Evolutionary conservation across 2,113 vertebrate species (phyloP), one percentile per base, ranked within the genome.

Genomic region (Ageneiosus marmoratus): DNA sequence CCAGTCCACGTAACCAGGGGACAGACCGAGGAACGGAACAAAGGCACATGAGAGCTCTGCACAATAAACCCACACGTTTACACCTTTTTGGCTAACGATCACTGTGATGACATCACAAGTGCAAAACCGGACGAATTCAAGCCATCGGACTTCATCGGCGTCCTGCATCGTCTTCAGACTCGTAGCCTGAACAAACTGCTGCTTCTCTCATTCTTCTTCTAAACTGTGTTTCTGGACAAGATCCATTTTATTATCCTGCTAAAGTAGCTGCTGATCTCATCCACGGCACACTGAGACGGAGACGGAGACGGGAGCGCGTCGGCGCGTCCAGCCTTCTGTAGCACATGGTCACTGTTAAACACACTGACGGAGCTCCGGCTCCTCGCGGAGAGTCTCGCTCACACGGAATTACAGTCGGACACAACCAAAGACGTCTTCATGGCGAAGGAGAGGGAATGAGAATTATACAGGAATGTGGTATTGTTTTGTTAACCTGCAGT

Each of bases 1-100:
- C 92, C 97, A 98, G 88, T 79, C 56, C 0, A 79, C 77, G 1
- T 79, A 79, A 79, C 55, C 15, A 60, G 53, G 76, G 34, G 15
- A 77, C 12, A 1, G 13, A 56, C 1, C 29, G 12, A 53, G 51
- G 70, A n/a, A 15, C 44, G 11, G 48, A 9, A 29, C 27, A 48
- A 82, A 27, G 75, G 5, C 56, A 16, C 74, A 67, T 58, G 41
- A 79, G 69, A 34, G 48, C 65, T 80, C 83, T 85, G 86, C 86
- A 85, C 83, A 87, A 83, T 58, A 27, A 67, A 13, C 29, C 5
- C 13, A 53, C 37, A 69, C 15, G 86, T 87, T 87, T 87, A 85
- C 86, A 87, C 5, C 13, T 48, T 82, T 77, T 76, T 37, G 24
- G 34, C 50, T 86, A 81, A 65, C 41, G 13, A 86, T 88, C 87